Evolutionary conservation across 2,888 invertebrate species (phyloP), one percentile per base, ranked within the genome.

Genomic region (Cyaniris semiargus): DNA sequence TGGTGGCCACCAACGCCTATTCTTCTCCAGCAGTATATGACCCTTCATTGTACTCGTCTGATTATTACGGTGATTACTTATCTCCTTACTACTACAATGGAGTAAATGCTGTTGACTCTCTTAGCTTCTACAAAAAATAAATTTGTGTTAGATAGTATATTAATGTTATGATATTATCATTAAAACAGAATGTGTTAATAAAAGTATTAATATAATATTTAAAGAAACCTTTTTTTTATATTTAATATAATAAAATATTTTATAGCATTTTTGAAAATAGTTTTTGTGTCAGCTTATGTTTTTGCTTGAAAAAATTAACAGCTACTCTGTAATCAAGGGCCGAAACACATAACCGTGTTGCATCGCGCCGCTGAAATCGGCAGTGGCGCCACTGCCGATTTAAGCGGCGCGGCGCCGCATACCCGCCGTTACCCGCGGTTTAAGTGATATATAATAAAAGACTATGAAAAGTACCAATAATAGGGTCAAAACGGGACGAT

Each of bases 1-100:
- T 79, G n/a, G 70, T 78, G 5, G 71, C 77, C 10, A 27, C 77
- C 0, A 38, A 74, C 53, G 53, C 48, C 18, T 74, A 74, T 15
- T 53, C 53, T 23, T 53, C 48, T 13, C 74, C 74, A 53, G 44
- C 31, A 48, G 48, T 48, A 1, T 74, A 74, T 48, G 53, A 74
- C 23, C 48, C 74, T 15, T 53, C 74, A 48, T n/a, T 74, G 23
- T 44, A 48, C 13, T 74, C 72, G 23, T 48, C 48, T 53, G 53
- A 48, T 18, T 74, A 74, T n/a, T 74, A 53, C 23, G 74, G 74
- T 8, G 27, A 48, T 27, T 74, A 74, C 27, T 23, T 48, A 27
- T 74, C 27, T 18, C 74, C 74, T 21, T 74, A 74, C 48, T 74
- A 74, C 15, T 53, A 48, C 8, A 23, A 74, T 27, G 74, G 74